Conservation (phyloP, 2,888 invertebrate genomes). For the Apamea anceps region DNA sequence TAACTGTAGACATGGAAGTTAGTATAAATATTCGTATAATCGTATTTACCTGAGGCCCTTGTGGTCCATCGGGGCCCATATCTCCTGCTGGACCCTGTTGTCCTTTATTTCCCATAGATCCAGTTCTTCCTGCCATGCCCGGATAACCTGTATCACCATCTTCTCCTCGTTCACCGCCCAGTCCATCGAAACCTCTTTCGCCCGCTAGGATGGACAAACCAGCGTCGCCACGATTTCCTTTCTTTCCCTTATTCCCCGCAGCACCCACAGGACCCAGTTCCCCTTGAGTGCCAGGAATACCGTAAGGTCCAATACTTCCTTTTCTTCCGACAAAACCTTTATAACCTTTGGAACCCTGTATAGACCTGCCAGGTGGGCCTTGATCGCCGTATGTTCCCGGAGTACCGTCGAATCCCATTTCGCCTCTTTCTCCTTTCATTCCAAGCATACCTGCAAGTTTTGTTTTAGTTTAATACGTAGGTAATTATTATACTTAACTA, state of each 20-base stretch:
- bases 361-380: conserved; percentile 83
- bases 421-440: conserved; percentile 81
- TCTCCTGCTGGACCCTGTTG: conserved; percentile 88
- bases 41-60: conserved; percentile 89
- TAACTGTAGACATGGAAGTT: not conserved
- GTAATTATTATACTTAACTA: no score
- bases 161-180: conserved; percentile 87
- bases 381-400: conserved; percentile 80
- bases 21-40: conserved; percentile 2
- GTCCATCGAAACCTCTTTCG: conserved; percentile 83
- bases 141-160: conserved; percentile 90
- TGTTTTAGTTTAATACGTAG: not conserved
- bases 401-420: conserved; percentile 80
- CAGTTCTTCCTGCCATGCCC: conserved; percentile 89
- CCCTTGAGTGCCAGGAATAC: conserved; percentile 89
- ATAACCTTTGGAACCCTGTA: conserved; percentile 86
- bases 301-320: conserved; percentile 92
- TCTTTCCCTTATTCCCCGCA: conserved; percentile 90
- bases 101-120: conserved; percentile 85
- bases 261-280: conserved; percentile 91
- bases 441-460: conserved; percentile 67
- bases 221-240: conserved; percentile 87
- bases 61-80: conserved; percentile 89
- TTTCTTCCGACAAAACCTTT: conserved; percentile 92
- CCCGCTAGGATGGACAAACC: conserved; percentile 87